Percentiles rank a stretch among this genome's conserved stretches.
Conservation (phyloP, 2,113 vertebrate genomes). For the Ahaetulla prasina region DNA sequence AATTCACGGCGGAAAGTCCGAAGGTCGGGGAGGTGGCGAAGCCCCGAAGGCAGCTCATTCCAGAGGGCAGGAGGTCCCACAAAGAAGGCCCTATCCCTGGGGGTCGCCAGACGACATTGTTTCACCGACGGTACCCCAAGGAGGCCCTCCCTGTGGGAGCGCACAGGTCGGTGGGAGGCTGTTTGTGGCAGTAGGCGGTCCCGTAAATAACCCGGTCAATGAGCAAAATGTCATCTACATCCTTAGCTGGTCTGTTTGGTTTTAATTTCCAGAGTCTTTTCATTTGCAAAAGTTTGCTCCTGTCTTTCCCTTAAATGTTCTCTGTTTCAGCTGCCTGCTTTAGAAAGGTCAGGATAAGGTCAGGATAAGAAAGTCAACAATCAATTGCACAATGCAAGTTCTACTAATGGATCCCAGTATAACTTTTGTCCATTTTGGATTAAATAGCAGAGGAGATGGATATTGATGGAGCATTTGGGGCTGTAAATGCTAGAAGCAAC, state of each 20-base stretch:
- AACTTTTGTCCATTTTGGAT: not conserved
- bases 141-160: no score
- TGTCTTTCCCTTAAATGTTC: not conserved
- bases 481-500: not conserved
- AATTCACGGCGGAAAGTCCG: no score
- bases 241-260: not conserved
- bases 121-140: no score
- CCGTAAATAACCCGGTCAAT: no score
- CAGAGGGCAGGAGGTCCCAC: no score
- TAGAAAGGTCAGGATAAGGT: not conserved
- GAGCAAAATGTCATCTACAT: not conserved
- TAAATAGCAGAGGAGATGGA: not conserved
- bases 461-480: not conserved
- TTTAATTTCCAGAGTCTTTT: not conserved
- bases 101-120: no score
- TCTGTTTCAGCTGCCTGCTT: not conserved
- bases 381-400: not conserved
- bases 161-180: no score
- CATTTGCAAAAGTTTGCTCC: not conserved
- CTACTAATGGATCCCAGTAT: not conserved
- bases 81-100: no score
- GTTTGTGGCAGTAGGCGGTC: no score
- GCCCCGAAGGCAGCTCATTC: no score
- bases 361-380: not conserved
- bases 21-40: no score